These are phyloP conservation scores for Colossoma macropomum DNA, from an alignment of 2,113 vertebrate species.

Conservation along the genomic window DNA sequence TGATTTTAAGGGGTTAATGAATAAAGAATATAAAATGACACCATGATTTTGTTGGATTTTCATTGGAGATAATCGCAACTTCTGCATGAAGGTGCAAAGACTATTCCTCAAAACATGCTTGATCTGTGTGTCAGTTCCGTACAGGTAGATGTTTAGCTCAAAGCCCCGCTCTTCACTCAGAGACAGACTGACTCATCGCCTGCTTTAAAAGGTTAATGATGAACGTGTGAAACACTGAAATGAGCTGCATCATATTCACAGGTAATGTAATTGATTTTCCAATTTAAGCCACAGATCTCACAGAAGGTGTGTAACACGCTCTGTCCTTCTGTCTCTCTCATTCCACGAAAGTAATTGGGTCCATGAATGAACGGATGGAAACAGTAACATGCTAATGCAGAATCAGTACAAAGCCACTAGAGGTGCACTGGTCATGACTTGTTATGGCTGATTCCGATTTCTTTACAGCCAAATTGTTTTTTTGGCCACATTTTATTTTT, in stretches of 20 bases:
- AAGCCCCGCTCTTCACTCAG: not conserved
- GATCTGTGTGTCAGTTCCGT: not conserved
- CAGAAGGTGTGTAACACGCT: conserved; percentile 1
- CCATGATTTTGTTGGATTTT: too few relatives aligned
- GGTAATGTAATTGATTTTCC: conserved; percentile 33
- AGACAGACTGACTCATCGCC: conserved; percentile 12
- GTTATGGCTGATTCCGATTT: too few relatives aligned
- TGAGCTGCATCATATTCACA: conserved; percentile 34
- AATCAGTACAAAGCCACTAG: not conserved
- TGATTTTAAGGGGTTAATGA: too few relatives aligned
- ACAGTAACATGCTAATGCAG: not conserved
- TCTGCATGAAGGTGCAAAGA: not conserved
- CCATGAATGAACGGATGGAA: conserved; percentile 15
- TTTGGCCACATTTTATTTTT: too few relatives aligned
- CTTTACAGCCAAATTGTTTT: too few relatives aligned
- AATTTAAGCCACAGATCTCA: not conserved
- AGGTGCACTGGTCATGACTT: too few relatives aligned
- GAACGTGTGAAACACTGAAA: conserved; percentile 26
- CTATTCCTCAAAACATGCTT: not conserved
- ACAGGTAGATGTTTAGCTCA: not conserved
- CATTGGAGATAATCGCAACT: not conserved
- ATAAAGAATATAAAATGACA: too few relatives aligned
- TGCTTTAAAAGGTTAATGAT: conserved; percentile 44
- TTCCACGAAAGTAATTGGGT: conserved; percentile 4
- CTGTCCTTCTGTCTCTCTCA: not conserved